Evolutionary conservation across 2,797 vertebrate genomes (phyloP).

Genomic region (Xerus rutilus): DNA sequence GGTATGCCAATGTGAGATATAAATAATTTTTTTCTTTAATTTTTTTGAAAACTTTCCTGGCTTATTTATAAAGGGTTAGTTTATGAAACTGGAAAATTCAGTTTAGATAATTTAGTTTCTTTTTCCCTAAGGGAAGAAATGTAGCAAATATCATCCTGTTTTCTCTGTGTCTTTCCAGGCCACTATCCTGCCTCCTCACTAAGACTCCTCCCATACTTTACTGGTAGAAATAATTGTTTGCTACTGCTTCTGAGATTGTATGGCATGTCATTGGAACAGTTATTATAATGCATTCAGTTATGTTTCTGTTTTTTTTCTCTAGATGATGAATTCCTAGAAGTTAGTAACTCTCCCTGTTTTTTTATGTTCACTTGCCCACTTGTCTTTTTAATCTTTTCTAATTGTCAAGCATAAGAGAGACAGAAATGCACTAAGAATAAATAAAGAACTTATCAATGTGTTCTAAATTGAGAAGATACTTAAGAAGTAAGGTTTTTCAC

Average conservation of each 20-base stretch:
- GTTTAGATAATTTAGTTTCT: conserved; percentile 32
- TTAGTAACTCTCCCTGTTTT: background rate
- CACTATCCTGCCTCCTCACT: background rate
- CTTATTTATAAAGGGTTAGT: background rate
- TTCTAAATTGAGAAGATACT: background rate
- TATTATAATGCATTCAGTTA: background rate
- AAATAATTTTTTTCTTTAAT: background rate
- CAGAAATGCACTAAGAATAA: background rate
- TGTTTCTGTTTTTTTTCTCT: background rate
- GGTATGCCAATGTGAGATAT: background rate
- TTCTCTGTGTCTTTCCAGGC: conserved; percentile 31
- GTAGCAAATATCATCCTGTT: background rate
- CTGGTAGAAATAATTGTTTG: background rate
- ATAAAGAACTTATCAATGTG: background rate
- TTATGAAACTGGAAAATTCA: conserved; percentile 48
- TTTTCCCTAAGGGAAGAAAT: conserved; percentile 52
- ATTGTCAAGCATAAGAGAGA: background rate
- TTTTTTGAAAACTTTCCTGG: background rate
- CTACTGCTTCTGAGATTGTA: background rate
- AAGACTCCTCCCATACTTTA: background rate
- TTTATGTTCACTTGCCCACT: background rate
- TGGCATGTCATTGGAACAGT: background rate
- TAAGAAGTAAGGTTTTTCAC: conserved; percentile 10
- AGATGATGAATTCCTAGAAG: conserved; percentile 20
- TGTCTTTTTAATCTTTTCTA: background rate